Percentiles rank a stretch among this genome's conserved stretches.
phyloP scores from a whole-genome alignment of 2,888 invertebrate genomes.

The Caenorhabditis sp. region DNA sequence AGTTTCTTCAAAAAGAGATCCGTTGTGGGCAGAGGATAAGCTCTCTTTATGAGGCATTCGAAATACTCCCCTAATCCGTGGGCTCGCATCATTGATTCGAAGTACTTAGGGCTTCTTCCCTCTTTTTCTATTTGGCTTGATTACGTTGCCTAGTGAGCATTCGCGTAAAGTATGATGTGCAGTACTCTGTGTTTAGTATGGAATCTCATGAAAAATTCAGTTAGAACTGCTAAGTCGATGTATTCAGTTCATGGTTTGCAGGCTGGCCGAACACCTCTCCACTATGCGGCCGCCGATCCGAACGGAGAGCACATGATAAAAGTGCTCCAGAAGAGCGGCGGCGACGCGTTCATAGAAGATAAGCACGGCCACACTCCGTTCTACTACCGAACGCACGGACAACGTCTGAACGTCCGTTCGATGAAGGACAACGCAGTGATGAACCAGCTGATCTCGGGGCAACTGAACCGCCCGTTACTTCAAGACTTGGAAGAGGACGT shows the following conservation, averaged over 20 bases:
- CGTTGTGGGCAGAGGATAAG: too few relatives aligned
- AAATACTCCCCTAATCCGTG: too few relatives aligned
- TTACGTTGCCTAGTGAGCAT: background rate
- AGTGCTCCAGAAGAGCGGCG: slow-evolving; percentile 79
- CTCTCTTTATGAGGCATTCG: too few relatives aligned
- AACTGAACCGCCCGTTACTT: slow-evolving; percentile 75
- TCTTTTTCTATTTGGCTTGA: background rate
- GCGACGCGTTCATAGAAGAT: slow-evolving; percentile 79
- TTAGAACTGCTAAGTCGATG: too few relatives aligned
- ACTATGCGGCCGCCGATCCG: slow-evolving; percentile 79
- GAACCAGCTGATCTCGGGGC: slow-evolving; percentile 78
- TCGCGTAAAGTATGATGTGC: too few relatives aligned
- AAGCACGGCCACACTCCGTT: slow-evolving; percentile 87
- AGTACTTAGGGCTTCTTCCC: too few relatives aligned
- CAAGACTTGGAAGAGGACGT: slow-evolving; percentile 80
- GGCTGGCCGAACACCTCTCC: slow-evolving; percentile 78
- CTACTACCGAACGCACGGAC: slow-evolving; percentile 85
- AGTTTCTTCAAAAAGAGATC: slow-evolving; percentile 26
- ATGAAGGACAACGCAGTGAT: slow-evolving; percentile 75
- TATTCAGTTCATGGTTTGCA: slow-evolving; percentile 31
- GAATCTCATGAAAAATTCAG: too few relatives aligned
- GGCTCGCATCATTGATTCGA: too few relatives aligned
- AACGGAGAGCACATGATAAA: slow-evolving; percentile 79
- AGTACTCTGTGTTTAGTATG: too few relatives aligned
- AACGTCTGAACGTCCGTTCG: slow-evolving; percentile 84